Base-by-base conservation (phyloP, 2,888 invertebrate genomes). In the Apamea epomidion region DNA sequence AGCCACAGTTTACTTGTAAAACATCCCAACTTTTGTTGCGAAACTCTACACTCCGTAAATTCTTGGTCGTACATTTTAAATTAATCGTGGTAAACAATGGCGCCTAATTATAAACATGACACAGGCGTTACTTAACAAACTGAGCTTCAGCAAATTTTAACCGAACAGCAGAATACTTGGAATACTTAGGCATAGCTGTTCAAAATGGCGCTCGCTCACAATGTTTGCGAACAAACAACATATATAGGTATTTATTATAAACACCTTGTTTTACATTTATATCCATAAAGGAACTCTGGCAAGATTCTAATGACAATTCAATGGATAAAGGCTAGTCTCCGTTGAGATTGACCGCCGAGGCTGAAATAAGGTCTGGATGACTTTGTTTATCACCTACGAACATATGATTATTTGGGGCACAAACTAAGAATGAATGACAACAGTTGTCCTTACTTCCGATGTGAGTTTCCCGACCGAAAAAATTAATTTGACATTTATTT, bases 71-170 rank as follows among this genome's bases (percentile, higher is more conserved):
- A 45, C 54, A 77, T 62, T 77, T 62, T n/a, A 77, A 68, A 81
- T 77, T 45, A 54, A 77, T 77, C 32, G 37, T 58, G 45, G 51
- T 80, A 73, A 74, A 76, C 69, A 65, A 69, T 48, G 18, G 51
- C 10, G 0, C n/a, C 51, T 84, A 68, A 86, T 74, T 86, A 77
- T 72, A 77, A 64, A 71, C 82, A 77, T 82, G 84, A 84, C 68
- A 51, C 58, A 48, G 64, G 72, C 58, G 29, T 68, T 54, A 54
- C 51, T 60, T 42, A 82, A 77, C 71, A 85, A 83, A 75, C 67
- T 32, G 21, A 51, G 54, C 14, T 37, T 75, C 72, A 42, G 72
- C 71, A 51, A 77, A 75, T 65, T 82, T 65, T 48, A 71, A 78
- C 45, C 54, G 3, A 68, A 78, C 18, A 74, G 74, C 76, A 71